Base-by-base conservation (phyloP, 2,797 vertebrate species). In the Steatocranus sp. region DNA sequence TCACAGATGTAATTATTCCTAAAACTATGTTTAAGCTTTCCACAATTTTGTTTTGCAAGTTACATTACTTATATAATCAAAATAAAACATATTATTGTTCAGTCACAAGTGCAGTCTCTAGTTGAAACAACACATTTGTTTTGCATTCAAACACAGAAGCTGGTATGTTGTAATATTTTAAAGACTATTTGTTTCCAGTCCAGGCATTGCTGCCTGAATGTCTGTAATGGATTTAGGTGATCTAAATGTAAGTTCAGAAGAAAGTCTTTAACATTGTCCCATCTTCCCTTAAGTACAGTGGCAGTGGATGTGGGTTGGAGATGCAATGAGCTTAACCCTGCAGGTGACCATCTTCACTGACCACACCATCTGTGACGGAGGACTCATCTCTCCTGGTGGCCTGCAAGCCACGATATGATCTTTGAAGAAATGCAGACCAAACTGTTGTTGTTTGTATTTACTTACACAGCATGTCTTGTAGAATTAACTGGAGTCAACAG, bases 171-270 rank as follows among this genome's bases (percentile, higher is more conserved):
- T 56, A 56, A 1, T 30, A 18, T 32, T 56, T 56, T 56, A 56
- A 0, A 27, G 27, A 56, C 30, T 8, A 27, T 0, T 56, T 56
- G 25, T 56, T 56, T 56, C 25, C 15, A 56, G 15, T 56, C 25
- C 8, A 17, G 53, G 5, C 0, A 0, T 56, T 56, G 30, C 0
- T 56, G 5, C 8, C 1, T 1, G 54, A 32, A 56, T 0, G 0
- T 30, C 54, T 56, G 54, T 11, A 27, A 30, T 32, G 54, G 15
- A 0, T 56, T 32, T 56, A 56, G 54, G 27, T 1, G 0, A 56
- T 32, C 54, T 27, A 56, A 56, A 32, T 18, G 54, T 3, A 0
- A 56, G 54, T 5, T 0, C 27, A 30, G 3, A 30, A 56, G 2
- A 56, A 56, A 56, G 5, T 56, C 5, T 30, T 30, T 18, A 18